These are phyloP conservation scores for Pseudochirops corinnae DNA, from an alignment of 2,797 vertebrate species.

Conservation along the genomic window DNA sequence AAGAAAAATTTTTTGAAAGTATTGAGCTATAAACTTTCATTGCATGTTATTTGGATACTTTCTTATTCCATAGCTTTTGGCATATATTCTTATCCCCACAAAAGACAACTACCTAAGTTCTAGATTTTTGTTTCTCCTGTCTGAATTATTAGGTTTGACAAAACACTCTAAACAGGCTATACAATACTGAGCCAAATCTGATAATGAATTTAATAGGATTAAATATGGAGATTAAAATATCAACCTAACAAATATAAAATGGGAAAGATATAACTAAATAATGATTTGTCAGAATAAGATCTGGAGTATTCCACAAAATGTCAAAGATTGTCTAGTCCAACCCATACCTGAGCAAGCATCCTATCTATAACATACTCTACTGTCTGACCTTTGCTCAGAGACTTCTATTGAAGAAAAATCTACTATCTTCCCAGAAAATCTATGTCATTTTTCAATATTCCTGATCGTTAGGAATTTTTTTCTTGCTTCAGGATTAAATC, in stretches of 20 bases:
- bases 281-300: not conserved
- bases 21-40: not conserved
- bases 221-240: not conserved
- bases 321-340: not conserved
- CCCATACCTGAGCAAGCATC: not conserved
- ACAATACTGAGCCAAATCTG: not conserved
- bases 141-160: not conserved
- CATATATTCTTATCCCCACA: not conserved
- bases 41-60: not conserved
- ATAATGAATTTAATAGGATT: not conserved
- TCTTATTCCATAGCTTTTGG: not conserved
- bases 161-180: not conserved
- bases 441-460: not conserved
- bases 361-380: not conserved
- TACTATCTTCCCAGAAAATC: not conserved
- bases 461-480: not conserved
- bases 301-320: not conserved
- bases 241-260: not conserved
- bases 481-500: not conserved
- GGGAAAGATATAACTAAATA: not conserved
- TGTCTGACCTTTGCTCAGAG: not conserved
- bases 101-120: not conserved
- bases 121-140: not conserved
- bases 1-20: slow-evolving; percentile 20
- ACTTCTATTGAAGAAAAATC: not conserved